Conservation (phyloP, 2,888 invertebrate genomes). For the Troilus luridus region DNA sequence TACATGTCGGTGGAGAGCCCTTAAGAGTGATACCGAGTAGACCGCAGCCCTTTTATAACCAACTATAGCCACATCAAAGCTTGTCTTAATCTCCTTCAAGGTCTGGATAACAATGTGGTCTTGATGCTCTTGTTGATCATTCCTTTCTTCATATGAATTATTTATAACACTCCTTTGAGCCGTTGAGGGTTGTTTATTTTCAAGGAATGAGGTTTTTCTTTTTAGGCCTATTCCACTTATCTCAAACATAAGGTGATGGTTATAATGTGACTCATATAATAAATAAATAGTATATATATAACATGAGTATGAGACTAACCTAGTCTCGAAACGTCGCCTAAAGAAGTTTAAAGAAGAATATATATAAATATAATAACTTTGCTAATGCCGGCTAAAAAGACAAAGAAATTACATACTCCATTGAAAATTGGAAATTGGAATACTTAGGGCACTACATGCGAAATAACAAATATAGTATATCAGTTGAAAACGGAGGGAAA, state of each 20-base stretch:
- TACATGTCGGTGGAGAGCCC: not conserved
- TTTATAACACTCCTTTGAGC: not conserved
- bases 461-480: too few species aligned
- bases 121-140: not conserved
- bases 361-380: too few species aligned
- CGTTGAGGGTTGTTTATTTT: not conserved
- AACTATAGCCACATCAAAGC: not conserved
- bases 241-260: not conserved
- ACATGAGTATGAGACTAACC: too few species aligned
- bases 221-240: not conserved
- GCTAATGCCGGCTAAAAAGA: too few species aligned
- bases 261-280: too few species aligned
- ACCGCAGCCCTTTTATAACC: slow-evolving; percentile 7
- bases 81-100: not conserved
- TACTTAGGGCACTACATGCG: too few species aligned
- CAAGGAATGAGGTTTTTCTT: not conserved
- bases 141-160: slow-evolving; percentile 16
- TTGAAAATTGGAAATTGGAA: too few species aligned
- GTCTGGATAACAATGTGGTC: slow-evolving; percentile 8
- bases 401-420: too few species aligned
- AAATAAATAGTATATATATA: too few species aligned
- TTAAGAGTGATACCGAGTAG: not conserved
- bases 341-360: too few species aligned
- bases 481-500: too few species aligned
- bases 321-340: too few species aligned